Conservation (phyloP, 2,113 vertebrate species). For the Rhombomys opimus region DNA sequence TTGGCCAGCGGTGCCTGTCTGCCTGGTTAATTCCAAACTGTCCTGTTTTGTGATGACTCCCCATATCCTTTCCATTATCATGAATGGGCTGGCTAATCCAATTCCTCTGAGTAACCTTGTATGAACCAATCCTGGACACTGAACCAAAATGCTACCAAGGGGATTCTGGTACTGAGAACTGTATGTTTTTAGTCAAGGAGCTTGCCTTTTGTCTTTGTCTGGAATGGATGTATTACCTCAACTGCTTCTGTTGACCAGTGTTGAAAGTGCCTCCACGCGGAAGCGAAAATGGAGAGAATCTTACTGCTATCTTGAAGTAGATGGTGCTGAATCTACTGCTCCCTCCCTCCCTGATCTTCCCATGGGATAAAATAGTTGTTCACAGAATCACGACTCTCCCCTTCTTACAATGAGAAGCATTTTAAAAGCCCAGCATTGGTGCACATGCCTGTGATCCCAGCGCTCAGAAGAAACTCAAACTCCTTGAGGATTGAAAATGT, state of each 20-base stretch:
- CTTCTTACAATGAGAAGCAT: not conserved
- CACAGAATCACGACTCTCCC: not conserved
- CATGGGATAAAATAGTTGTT: not conserved
- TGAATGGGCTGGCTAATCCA: not conserved
- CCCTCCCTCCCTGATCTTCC: not conserved
- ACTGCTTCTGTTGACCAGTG: not conserved
- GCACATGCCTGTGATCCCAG: not conserved
- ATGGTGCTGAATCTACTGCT: not conserved
- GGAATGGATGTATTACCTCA: not conserved
- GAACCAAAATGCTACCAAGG: not conserved
- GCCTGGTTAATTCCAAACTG: not conserved
- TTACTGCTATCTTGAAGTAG: not conserved
- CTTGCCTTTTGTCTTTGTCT: not conserved
- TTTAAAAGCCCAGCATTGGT: not conserved
- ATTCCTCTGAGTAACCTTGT: not conserved
- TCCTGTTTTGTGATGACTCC: not conserved
- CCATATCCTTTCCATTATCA: not conserved
- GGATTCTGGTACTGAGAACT: not conserved
- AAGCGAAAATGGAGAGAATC: not conserved
- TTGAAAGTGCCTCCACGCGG: not conserved
- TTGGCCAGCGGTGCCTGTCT: not conserved
- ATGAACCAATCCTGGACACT: not conserved
- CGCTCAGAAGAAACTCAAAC: too few relatives aligned
- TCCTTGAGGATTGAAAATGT: not conserved
- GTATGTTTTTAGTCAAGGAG: not conserved